Base-by-base conservation (phyloP, 2,113 vertebrate genomes). In the Mobula birostris region DNA sequence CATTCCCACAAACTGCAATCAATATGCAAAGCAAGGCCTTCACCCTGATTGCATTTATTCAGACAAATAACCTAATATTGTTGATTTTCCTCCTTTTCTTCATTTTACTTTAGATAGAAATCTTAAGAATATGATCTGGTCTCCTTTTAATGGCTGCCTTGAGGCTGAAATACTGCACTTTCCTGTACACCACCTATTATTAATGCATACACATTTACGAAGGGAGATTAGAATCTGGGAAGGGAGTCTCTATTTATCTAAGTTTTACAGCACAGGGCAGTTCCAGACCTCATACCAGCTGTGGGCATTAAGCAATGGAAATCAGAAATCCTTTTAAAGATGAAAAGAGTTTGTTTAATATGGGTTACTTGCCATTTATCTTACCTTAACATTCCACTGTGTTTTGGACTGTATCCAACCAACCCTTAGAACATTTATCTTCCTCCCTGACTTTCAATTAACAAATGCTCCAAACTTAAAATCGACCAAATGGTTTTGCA, bases 1-100 rank as follows among this genome's bases (percentile, higher is more conserved):
- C 91, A 74, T 93, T 93, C 66, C 68, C 91, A 93, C 91, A 93
- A 56, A 93, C 36, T 93, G 91, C 70, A 93, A 93, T 93, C 91
- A 76, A 93, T 74, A 74, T 56, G 68, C 70, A 74, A 48, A 93
- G 17, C 70, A 9, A 56, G 40, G 32, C 91, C 70, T 32, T 40
- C 24, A 24, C 91, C 68, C 91, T 74, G 68, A 72, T 76, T 74
- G 56, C 68, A 92, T 40, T 36, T 92, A 92, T 92, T 93, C 91
- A 93, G 91, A 93, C 85, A 90, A 90, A 90, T 90, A 90, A 90
- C 61, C 17, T 93, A 74, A 93, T 74, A 93, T 74, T 93, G 91
- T 74, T 74, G 66, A 93, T 93, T 93, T 74, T 40, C 91, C 70
- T 36, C 91, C 70, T 70, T 74, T 93, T 74, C 66, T 48, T 93